A percentile compares a stretch with the other conserved stretches of the same genome.
These are phyloP conservation scores for Atlantisia rogersi DNA, from an alignment of 2,113 vertebrate genomes.

Conservation along the genomic window DNA sequence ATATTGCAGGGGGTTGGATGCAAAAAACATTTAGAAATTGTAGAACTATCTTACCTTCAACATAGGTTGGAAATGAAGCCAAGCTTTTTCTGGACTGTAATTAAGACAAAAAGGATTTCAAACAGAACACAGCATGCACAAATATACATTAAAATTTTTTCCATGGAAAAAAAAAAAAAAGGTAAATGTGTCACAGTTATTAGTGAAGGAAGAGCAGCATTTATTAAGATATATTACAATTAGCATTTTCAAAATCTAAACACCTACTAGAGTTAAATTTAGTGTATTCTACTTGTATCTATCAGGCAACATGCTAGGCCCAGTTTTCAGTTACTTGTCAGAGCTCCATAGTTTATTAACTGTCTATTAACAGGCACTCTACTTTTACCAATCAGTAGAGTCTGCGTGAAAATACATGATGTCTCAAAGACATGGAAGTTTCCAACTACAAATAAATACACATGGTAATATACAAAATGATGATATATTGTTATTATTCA, in stretches of 20 bases:
- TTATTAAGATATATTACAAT: neutral
- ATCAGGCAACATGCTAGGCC: neutral
- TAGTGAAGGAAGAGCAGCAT: neutral
- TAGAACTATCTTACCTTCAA: constrained; percentile 89
- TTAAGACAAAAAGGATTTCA: constrained; percentile 77
- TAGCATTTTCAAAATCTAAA: neutral
- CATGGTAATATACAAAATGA: neutral
- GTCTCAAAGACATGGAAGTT: neutral
- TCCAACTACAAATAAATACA: neutral
- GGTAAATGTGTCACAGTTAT: neutral
- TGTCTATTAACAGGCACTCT: neutral
- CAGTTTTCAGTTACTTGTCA: neutral
- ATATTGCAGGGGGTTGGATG: rapidly evolving
- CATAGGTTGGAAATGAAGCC: constrained; percentile 95
- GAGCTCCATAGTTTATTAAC: neutral
- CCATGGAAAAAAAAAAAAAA: neutral
- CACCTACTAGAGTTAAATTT: neutral
- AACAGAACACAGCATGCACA: constrained; percentile 60
- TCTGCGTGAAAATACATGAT: neutral
- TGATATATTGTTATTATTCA: neutral
- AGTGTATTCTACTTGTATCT: neutral
- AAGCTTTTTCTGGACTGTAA: constrained; percentile 93
- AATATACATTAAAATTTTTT: constrained; percentile 53
- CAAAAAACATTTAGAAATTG: neutral
- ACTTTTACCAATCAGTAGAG: neutral